Conservation (phyloP, 2,113 vertebrate genomes). For the Bubo bubo region DNA sequence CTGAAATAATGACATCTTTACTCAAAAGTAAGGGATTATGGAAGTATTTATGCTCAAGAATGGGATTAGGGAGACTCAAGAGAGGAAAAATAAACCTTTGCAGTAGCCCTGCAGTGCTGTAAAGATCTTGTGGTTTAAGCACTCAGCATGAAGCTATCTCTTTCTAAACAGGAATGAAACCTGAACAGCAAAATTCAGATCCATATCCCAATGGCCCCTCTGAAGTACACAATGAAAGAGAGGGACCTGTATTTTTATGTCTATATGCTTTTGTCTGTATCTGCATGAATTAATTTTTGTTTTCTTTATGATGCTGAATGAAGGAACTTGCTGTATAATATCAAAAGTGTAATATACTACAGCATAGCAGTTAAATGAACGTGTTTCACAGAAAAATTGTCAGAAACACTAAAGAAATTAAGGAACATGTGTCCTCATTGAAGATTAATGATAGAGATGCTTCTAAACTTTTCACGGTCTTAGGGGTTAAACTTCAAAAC, state of each 20-base stretch:
- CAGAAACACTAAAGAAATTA: background rate
- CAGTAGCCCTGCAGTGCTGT: background rate
- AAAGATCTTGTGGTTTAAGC: background rate
- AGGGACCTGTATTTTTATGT: background rate
- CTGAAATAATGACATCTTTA: background rate
- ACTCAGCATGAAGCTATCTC: background rate
- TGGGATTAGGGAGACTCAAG: background rate
- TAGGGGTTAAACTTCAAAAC: background rate
- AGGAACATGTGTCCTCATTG: background rate
- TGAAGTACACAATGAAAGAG: background rate
- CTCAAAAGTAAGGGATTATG: background rate
- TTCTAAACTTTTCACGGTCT: background rate
- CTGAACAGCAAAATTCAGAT: background rate
- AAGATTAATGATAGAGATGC: background rate
- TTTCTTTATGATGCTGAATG: background rate
- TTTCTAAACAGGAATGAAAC: background rate
- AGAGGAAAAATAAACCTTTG: background rate
- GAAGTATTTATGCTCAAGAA: background rate
- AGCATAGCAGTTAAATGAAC: background rate
- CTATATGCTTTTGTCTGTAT: background rate
- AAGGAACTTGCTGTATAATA: background rate
- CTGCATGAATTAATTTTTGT: background rate
- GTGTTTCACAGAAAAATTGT: background rate
- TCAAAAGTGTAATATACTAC: background rate
- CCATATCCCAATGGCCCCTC: fast-evolving